These are phyloP conservation scores for Magallana gigas DNA, from an alignment of 1,140 invertebrate species.

Conservation along the genomic window DNA sequence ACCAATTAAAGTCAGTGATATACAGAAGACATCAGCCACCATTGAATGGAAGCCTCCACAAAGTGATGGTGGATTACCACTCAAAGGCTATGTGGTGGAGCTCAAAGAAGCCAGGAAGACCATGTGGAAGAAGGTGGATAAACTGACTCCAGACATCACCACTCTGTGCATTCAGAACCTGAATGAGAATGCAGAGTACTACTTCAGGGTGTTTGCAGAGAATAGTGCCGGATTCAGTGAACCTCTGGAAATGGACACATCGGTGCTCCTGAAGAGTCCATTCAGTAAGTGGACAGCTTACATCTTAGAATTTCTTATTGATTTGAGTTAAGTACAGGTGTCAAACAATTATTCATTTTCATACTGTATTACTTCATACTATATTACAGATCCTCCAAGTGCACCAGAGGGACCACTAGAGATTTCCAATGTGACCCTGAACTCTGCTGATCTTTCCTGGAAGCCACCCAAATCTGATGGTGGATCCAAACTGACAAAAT, in stretches of 20 bases:
- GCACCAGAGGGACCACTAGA: slow-evolving; percentile 81
- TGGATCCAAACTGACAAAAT: slow-evolving; percentile 94
- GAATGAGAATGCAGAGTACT: slow-evolving; percentile 91
- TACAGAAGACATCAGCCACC: slow-evolving; percentile 90
- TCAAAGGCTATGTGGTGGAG: slow-evolving; percentile 73
- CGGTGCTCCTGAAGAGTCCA: slow-evolving; percentile 74
- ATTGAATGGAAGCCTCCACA: slow-evolving; percentile 88
- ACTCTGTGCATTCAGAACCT: slow-evolving; percentile 65
- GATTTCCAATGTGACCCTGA: slow-evolving; percentile 94
- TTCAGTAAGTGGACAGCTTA: slow-evolving; percentile 42
- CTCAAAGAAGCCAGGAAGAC: slow-evolving; percentile 67
- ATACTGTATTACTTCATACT: not conserved
- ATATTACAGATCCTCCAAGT: slow-evolving; percentile 64
- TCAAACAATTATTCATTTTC: not conserved
- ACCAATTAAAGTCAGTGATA: slow-evolving; percentile 72
- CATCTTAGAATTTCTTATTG: not conserved
- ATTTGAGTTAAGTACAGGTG: not conserved
- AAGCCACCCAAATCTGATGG: slow-evolving; percentile 98
- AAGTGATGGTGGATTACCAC: slow-evolving; percentile 85
- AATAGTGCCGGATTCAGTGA: slow-evolving; percentile 73
- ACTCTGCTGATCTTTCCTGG: slow-evolving; percentile 96
- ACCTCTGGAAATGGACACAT: slow-evolving; percentile 73
- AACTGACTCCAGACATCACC: slow-evolving; percentile 60
- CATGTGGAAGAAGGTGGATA: slow-evolving; percentile 71
- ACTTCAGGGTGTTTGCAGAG: slow-evolving; percentile 80